phyloP scores from a whole-genome alignment of 2,113 vertebrate genomes.

The Ciconia stormi region DNA sequence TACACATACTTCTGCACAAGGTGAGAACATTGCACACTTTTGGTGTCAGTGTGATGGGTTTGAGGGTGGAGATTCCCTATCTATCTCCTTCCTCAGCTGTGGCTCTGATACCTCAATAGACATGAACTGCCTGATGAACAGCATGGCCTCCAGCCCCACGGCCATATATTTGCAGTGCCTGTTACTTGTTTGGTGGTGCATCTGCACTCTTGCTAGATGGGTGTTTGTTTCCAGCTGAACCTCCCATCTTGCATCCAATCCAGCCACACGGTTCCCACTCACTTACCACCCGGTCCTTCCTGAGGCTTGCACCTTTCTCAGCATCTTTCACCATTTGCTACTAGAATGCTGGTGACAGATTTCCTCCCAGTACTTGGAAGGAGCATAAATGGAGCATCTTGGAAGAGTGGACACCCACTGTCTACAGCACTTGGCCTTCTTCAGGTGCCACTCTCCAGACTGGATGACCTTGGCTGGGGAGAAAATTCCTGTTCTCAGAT shows the following conservation, averaged over 20 bases:
- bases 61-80: neutral
- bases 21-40: neutral
- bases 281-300: neutral
- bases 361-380: neutral
- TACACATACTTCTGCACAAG: neutral
- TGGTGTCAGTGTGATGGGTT: neutral
- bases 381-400: neutral
- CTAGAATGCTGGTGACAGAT: neutral
- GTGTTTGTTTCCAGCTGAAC: neutral
- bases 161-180: neutral
- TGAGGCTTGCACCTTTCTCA: neutral
- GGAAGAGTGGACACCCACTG: neutral
- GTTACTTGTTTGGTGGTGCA: neutral
- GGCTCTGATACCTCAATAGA: neutral
- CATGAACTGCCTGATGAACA: neutral
- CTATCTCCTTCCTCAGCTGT: neutral
- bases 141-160: neutral
- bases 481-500: neutral
- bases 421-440: neutral
- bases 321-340: neutral
- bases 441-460: neutral
- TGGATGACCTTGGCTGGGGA: neutral
- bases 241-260: neutral
- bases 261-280: neutral
- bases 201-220: neutral